Conservation (phyloP, 2,113 vertebrate genomes). For the Limnothrissa miodon region DNA sequence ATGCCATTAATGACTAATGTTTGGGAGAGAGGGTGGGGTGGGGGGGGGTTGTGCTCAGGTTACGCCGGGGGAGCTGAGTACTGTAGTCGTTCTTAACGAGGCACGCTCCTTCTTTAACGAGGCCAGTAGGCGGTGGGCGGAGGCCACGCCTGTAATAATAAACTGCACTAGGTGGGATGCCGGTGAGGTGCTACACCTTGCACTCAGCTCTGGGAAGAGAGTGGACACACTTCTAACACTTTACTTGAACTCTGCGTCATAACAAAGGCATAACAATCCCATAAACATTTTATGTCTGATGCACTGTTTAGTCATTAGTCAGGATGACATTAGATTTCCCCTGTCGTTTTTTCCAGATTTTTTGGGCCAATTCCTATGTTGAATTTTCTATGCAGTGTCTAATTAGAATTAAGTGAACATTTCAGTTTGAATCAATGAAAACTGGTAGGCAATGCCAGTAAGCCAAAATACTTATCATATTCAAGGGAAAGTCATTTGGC, state of each 20-base stretch:
- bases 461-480: too few species aligned
- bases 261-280: background rate
- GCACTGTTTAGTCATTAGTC: background rate
- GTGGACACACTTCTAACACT: background rate
- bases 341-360: too few species aligned
- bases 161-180: constrained; percentile 54
- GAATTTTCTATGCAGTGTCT: too few species aligned
- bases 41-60: constrained; percentile 35
- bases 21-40: constrained; percentile 26
- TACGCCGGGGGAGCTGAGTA: constrained; percentile 42
- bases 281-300: background rate
- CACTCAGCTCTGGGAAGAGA: constrained; percentile 26
- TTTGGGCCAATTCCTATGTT: too few species aligned
- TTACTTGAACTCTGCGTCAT: background rate
- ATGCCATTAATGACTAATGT: constrained; percentile 59
- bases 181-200: constrained; percentile 36
- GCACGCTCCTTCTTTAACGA: constrained; percentile 7
- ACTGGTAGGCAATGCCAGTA: too few species aligned
- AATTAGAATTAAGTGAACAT: too few species aligned
- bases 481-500: too few species aligned
- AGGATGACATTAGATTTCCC: background rate
- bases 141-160: constrained; percentile 56
- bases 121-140: background rate
- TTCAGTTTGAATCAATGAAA: too few species aligned
- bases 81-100: constrained; percentile 1